Base-by-base conservation (phyloP, 2,113 vertebrate genomes). In the Penelope pileata region DNA sequence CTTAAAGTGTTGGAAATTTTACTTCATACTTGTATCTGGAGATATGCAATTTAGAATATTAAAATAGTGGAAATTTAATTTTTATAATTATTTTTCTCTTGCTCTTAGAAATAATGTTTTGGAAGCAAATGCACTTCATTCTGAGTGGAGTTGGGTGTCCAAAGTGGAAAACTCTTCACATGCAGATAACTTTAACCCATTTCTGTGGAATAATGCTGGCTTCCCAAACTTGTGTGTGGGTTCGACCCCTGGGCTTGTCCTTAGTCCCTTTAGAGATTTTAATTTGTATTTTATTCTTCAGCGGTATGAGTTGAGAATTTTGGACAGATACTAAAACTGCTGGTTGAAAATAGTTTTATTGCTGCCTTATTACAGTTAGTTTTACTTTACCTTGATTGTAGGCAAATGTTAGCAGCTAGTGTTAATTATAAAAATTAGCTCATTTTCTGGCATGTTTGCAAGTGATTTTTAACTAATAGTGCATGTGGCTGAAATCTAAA, bases 401-500 rank as follows among this genome's bases (percentile, higher is more conserved):
- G 18, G 12, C 60, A 76, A 30, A n/a, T 6, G 43, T 80, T 85
- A 63, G 69, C 36, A 36, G 63, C 67, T 51, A 26, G 22, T 74
- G 80, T 32, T 32, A 63, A 42, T 70, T n/a, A n/a, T n/a, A n/a
- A n/a, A n/a, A n/a, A n/a, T n/a, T n/a, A 81, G 43, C 85, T 83
- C 72, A 62, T 80, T 94, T 88, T 50, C 36, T 68, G 73, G 95
- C 96, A 96, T 96, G 96, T 96, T 82, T 91, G 93, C 72, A 81
- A 54, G 77, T 51, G 8, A 77, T 82, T 93, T 95, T 63, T 80
- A 91, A 97, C 97, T 97, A 97, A 88, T 97, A 91, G 82, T 93
- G 97, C 97, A 97, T 96, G 97, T 95, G 95, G 83, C 91, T 97
- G 94, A 88, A 95, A 56, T 91, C 96, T 97, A 96, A 97, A 94